Base-by-base conservation (phyloP, 1,140 invertebrate species). In the Samia ricini region DNA sequence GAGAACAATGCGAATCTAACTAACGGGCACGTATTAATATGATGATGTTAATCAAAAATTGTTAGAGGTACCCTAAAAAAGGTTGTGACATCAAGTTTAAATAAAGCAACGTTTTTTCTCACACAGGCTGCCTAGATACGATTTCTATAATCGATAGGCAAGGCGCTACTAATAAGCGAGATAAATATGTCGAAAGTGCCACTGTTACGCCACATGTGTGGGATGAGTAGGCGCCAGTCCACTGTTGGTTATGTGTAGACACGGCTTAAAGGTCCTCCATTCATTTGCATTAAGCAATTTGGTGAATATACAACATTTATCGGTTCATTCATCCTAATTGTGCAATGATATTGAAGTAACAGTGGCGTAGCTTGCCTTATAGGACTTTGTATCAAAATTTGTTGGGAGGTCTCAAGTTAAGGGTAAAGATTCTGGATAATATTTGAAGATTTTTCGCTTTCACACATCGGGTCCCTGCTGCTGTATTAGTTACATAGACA, bases 221-320 rank as follows among this genome's bases (percentile, higher is more conserved):
- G 85, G 87, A 88, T 87, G 80, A 71, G 78, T 69, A 64, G 84
- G 85, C 87, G 86, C 82, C 84, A 74, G 56, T 69, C 75, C 66
- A 74, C 74, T 71, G 70, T 73, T 75, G 76, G 68, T 68, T 76
- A 63, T 74, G 65, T 69, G 62, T 74, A 73, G 73, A 76, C 69
- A 74, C 73, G 67, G 77, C 79, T 83, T 85, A 80, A 84, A 82
- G 79, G 76, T 83, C 77, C n/a, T n/a, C 76, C 84, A 89, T 88
- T 89, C 84, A 88, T 88, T 86, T 85, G 85, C 79, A 77, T 89
- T 86, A 82, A 83, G 87, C 83, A 89, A 89, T 85, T 83, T 85
- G 66, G 81, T 85, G 75, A 86, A 86, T 74, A 76, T 81, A 79
- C 71, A 79, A 77, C 76, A 76, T 86, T 88, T 86, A 80, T 72